Percentiles rank a stretch among this genome's conserved stretches.
Conservation (phyloP, 2,888 invertebrate species). For the Phymatocera aterrima region DNA sequence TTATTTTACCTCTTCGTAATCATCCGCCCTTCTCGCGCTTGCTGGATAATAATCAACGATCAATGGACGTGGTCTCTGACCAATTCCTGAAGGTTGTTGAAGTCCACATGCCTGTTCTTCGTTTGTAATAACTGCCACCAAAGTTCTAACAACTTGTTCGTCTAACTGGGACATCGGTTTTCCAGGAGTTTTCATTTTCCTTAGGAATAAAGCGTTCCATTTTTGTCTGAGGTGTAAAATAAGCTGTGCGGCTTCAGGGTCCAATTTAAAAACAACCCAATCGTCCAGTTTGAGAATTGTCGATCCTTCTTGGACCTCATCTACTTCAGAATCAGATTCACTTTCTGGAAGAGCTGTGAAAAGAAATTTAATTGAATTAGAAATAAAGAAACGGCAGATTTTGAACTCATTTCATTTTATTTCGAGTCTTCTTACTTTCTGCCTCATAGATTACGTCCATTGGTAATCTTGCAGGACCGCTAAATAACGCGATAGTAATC, state of each 20-base stretch:
- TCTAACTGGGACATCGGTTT: constrained; percentile 79
- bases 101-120: constrained; percentile 85
- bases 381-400: not conserved
- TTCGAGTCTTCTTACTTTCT: constrained; percentile 64
- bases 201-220: constrained; percentile 82
- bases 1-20: constrained; percentile 59
- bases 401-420: not conserved
- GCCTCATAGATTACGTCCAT: constrained; percentile 73
- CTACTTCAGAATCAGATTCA: constrained; percentile 77
- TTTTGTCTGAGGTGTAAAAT: constrained; percentile 84
- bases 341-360: constrained; percentile 67
- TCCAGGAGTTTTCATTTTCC: constrained; percentile 79
- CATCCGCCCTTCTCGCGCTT: constrained; percentile 67
- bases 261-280: constrained; percentile 85
- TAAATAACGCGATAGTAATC: constrained; percentile 87
- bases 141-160: constrained; percentile 82
- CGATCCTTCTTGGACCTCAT: constrained; percentile 75
- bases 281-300: constrained; percentile 82
- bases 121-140: constrained; percentile 82
- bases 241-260: constrained; percentile 81
- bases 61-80: constrained; percentile 85
- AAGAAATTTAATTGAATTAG: not conserved
- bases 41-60: constrained; percentile 77
- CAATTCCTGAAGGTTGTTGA: constrained; percentile 85
- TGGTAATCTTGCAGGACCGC: constrained; percentile 83